Base-by-base conservation (phyloP, 2,888 invertebrate species). In the Koerneria pararmatus region DNA sequence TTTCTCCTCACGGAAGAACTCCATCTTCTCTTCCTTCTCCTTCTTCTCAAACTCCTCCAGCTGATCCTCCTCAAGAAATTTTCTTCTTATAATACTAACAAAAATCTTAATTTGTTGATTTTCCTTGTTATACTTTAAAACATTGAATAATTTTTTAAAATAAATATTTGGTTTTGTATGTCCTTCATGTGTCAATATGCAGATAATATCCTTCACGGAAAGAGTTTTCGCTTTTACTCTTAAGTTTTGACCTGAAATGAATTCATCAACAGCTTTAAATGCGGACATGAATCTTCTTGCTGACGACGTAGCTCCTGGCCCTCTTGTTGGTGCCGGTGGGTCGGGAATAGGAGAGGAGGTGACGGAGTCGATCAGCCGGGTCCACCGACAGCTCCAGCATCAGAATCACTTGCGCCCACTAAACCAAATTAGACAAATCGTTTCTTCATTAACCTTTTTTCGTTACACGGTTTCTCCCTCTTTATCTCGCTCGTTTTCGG, bases 361-460 rank as follows among this genome's bases (percentile, higher is more conserved):
- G 91, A 82, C 89, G 89, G 8, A 71, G 69, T 3, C 74, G 67
- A 34, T 93, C 92, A 11, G 89, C 88, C 0, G 95, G 94, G 67
- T 91, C 90, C 0, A 97, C 93, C 15, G 95, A 94, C 84, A 97
- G 87, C 84, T 98, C 97, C 31, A 97, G 92, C 46, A 97, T 95
- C 72, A 97, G 86, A 35, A 97, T 95, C 71, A 97, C 97, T 74
- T 95, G 88, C 8, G 75, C 72, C 70, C 72, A 70, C 72, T 71
- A 62, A 37, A 60, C 15, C 19, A 6, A 34, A n/a, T n/a, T n/a
- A n/a, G n/a, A n/a, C n/a, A n/a, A n/a, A n/a, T n/a, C n/a, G n/a
- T n/a, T n/a, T n/a, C n/a, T n/a, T n/a, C n/a, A n/a, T n/a, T n/a
- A n/a, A n/a, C n/a, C 15, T 11, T n/a, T 46, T n/a, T 46, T 46